Conservation (phyloP, 1,140 invertebrate species). For the Xylocopa sonorina region DNA sequence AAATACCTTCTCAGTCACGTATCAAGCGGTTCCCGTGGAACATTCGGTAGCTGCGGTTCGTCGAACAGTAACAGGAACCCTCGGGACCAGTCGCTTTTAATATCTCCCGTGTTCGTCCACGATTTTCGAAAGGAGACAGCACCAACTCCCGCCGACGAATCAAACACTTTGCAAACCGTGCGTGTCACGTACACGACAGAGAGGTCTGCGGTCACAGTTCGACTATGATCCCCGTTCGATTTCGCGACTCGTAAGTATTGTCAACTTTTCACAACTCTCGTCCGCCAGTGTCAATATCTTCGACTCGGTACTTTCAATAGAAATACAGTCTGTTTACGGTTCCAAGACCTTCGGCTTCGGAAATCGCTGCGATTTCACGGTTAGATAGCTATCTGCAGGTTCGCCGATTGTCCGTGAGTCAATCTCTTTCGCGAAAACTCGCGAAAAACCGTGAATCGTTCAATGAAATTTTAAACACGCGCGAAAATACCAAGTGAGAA, state of each 20-base stretch:
- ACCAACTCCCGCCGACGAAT: neutral
- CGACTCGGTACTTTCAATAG: neutral
- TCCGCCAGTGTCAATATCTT: neutral
- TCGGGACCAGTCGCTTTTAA: neutral
- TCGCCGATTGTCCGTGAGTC: neutral
- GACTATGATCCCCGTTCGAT: neutral
- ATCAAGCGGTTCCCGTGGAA: slow-evolving; percentile 1
- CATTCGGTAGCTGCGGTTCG: slow-evolving; percentile 22
- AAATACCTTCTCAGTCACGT: slow-evolving; percentile 43
- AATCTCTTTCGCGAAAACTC: no score
- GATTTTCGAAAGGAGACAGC: neutral
- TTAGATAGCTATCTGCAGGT: no score
- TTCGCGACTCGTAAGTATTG: neutral
- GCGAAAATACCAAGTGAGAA: neutral
- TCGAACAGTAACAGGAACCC: slow-evolving; percentile 10
- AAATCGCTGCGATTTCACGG: neutral
- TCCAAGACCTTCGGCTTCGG: neutral
- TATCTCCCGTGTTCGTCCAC: neutral
- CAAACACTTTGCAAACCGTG: neutral
- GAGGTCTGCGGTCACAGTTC: neutral
- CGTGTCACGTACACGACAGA: neutral
- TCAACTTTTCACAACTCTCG: neutral
- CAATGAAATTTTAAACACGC: no score
- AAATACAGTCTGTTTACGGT: neutral
- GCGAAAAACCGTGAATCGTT: no score